phyloP scores from a whole-genome alignment of 2,797 vertebrate genomes.

The Xerus rutilus region DNA sequence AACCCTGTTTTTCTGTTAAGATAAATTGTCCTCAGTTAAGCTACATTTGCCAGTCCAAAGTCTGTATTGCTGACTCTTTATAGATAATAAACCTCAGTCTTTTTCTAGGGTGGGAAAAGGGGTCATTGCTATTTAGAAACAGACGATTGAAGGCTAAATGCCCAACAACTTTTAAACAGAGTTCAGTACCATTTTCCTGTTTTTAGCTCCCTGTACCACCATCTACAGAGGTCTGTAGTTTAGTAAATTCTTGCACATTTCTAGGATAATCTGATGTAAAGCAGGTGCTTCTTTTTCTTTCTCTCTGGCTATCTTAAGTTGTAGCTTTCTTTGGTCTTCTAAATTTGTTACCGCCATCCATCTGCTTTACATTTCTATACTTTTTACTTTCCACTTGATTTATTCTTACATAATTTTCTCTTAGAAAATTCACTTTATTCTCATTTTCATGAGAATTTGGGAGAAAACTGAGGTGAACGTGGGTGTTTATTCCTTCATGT shows the following conservation, averaged over 20 bases:
- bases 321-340: conserved; percentile 72
- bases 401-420: conserved; percentile 59
- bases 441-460: conserved; percentile 7
- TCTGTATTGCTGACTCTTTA: not conserved
- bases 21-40: not conserved
- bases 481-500: not conserved
- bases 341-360: conserved; percentile 69
- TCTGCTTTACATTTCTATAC: conserved; percentile 66
- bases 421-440: conserved; percentile 2
- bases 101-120: not conserved
- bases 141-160: not conserved
- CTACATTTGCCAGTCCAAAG: not conserved
- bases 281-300: conserved; percentile 63
- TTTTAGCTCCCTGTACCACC: not conserved
- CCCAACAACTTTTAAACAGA: not conserved
- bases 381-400: conserved; percentile 55
- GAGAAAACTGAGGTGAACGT: not conserved
- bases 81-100: not conserved
- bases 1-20: not conserved
- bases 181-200: not conserved
- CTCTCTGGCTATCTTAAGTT: conserved; percentile 65
- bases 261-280: conserved; percentile 59
- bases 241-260: conserved; percentile 5
- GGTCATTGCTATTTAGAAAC: not conserved
- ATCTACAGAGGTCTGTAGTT: not conserved